Evolutionary conservation across 2,797 vertebrate species (phyloP).

Genomic region (Moxostoma hubbsi): DNA sequence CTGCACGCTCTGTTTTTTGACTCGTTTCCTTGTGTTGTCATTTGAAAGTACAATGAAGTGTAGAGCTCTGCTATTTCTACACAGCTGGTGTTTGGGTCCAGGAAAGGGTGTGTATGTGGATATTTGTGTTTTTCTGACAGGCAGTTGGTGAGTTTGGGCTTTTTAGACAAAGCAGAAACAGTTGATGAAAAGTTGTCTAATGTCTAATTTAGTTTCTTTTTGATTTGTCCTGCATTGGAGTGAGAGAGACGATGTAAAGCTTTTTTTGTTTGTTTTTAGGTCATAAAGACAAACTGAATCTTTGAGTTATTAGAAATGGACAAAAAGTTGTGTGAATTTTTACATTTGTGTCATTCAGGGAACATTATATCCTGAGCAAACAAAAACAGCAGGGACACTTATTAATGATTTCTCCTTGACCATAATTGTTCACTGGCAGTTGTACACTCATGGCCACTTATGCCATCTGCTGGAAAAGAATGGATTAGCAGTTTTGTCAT

Average conservation of each 20-base stretch:
- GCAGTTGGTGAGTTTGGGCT: background rate
- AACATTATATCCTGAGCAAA: background rate
- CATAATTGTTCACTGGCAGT: background rate
- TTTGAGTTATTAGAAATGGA: background rate
- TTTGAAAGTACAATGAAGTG: background rate
- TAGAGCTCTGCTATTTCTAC: conserved; percentile 2
- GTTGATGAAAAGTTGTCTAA: background rate
- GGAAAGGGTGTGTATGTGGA: conserved; percentile 3
- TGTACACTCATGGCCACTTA: background rate
- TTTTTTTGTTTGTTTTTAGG: conserved; percentile 7
- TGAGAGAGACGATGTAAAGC: background rate
- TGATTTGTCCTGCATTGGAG: background rate
- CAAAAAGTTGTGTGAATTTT: background rate
- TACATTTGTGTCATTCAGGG: background rate
- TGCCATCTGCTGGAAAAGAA: conserved; percentile 13
- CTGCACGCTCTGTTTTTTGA: no score
- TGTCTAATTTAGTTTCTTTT: no score
- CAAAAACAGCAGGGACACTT: background rate
- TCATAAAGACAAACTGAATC: background rate
- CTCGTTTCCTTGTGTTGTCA: conserved; percentile 4
- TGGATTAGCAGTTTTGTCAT: background rate
- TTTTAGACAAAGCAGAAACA: background rate
- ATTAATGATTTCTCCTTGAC: background rate
- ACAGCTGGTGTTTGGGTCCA: conserved; percentile 25
- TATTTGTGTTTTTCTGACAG: background rate